Conservation (phyloP, 2,113 vertebrate genomes). For the Pomatorhinus ruficollis region DNA sequence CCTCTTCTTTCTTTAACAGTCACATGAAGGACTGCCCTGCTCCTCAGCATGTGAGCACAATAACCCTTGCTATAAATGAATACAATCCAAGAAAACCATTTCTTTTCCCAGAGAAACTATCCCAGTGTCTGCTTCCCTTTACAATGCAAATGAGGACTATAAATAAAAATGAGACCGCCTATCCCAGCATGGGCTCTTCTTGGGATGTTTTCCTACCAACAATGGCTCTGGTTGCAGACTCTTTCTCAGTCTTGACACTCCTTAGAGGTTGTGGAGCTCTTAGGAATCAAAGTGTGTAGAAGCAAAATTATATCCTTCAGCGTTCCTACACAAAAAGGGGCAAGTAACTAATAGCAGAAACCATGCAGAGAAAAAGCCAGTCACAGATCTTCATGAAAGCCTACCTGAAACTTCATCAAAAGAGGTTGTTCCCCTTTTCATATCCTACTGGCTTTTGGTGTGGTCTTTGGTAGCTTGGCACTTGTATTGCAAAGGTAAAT, state of each 20-base stretch:
- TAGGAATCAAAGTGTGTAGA: rapidly evolving
- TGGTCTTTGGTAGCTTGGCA: background rate
- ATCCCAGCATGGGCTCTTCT: background rate
- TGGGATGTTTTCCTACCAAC: background rate
- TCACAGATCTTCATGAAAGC: background rate
- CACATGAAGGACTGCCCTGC: background rate
- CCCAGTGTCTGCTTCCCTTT: background rate
- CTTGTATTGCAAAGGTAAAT: background rate
- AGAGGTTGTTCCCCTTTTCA: background rate
- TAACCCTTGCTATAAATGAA: background rate
- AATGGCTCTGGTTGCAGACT: rapidly evolving
- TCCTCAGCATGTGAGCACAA: background rate
- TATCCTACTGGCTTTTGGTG: background rate
- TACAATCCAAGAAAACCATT: background rate
- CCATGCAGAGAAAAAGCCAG: background rate
- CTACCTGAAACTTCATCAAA: background rate
- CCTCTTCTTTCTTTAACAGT: background rate
- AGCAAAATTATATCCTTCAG: background rate
- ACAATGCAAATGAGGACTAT: background rate
- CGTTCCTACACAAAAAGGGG: background rate
- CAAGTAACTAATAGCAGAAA: background rate
- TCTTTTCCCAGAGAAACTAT: background rate
- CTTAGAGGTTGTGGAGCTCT: background rate
- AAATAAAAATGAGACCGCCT: background rate
- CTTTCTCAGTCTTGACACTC: background rate